Percentiles rank a stretch among this genome's conserved stretches.
Conservation (phyloP, 2,888 invertebrate genomes). For the Chrysodeixis includens region DNA sequence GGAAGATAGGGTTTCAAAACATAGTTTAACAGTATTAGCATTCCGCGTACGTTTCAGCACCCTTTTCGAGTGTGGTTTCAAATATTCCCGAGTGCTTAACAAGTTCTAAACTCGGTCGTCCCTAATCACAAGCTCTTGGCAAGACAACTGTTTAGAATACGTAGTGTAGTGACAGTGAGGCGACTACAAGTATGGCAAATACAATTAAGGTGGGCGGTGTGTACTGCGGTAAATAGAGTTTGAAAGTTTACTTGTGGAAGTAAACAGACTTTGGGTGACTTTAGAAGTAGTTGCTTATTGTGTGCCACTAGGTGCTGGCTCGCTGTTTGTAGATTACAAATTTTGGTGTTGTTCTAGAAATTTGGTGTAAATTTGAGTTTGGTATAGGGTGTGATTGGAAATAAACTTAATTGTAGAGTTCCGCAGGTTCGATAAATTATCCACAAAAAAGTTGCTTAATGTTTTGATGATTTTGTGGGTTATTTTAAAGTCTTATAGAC, state of each 20-base stretch:
- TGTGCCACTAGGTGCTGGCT: neutral
- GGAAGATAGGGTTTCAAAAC: no score
- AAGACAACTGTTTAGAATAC: neutral
- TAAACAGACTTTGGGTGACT: neutral
- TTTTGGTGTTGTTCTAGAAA: no score
- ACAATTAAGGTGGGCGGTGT: neutral
- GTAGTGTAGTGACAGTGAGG: neutral
- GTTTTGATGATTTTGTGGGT: no score
- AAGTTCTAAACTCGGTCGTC: neutral
- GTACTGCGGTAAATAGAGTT: neutral
- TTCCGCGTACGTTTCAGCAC: neutral
- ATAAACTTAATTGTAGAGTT: no score
- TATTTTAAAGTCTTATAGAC: no score
- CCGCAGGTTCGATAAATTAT: no score
- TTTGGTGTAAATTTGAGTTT: no score
- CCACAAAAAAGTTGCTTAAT: no score
- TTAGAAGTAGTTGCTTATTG: neutral
- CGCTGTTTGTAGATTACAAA: neutral
- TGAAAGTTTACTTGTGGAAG: neutral
- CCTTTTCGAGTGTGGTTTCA: neutral
- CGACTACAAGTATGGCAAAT: neutral
- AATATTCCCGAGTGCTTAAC: neutral
- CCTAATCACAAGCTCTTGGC: neutral
- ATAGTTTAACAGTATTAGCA: neutral
- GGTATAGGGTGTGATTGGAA: no score